A percentile compares a stretch with the other conserved stretches of the same genome.
These are phyloP conservation scores for Drosophila atroscutellata DNA, from an alignment of 2,888 invertebrate genomes.

Conservation along the genomic window DNA sequence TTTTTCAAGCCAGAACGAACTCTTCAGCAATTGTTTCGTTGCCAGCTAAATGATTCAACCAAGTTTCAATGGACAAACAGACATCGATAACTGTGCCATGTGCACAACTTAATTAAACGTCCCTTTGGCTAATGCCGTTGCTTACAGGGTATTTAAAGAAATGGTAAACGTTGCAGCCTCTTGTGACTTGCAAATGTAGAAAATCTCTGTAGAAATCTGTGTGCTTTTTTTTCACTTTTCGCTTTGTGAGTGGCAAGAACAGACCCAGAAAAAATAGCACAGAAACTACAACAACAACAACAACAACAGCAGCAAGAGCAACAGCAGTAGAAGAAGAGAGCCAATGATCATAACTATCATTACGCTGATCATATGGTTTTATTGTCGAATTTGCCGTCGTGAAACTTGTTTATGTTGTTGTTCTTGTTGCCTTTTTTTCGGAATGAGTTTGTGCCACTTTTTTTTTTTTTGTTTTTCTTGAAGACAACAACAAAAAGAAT, in stretches of 20 bases:
- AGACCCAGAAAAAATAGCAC: conserved; percentile 8
- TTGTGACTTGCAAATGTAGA: conserved; percentile 43
- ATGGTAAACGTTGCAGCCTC: conserved; percentile 45
- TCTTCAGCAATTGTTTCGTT: background rate
- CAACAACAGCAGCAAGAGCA: background rate
- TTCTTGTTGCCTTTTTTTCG: conserved; percentile 32
- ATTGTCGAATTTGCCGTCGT: conserved; percentile 72
- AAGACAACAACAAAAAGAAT: conserved; percentile 45
- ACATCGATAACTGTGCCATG: background rate
- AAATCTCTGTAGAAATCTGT: conserved; percentile 37
- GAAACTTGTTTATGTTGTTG: conserved; percentile 67
- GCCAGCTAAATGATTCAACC: background rate
- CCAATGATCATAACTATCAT: conserved; percentile 77
- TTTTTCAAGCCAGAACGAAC: background rate
- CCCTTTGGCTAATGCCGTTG: background rate
- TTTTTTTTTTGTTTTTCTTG: conserved; percentile 43
- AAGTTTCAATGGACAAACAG: background rate
- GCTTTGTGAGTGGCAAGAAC: conserved; percentile 33
- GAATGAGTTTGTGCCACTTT: conserved; percentile 77
- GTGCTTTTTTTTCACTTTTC: conserved; percentile 13
- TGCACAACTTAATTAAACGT: no score
- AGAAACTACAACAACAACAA: conserved; percentile 2
- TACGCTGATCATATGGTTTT: conserved; percentile 77
- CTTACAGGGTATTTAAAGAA: conserved; percentile 30
- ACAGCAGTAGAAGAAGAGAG: conserved; percentile 26